Evolutionary conservation across 2,797 vertebrate species (phyloP), one percentile per base, ranked within the genome.

Genomic region (Centroberyx gerrardi): DNA sequence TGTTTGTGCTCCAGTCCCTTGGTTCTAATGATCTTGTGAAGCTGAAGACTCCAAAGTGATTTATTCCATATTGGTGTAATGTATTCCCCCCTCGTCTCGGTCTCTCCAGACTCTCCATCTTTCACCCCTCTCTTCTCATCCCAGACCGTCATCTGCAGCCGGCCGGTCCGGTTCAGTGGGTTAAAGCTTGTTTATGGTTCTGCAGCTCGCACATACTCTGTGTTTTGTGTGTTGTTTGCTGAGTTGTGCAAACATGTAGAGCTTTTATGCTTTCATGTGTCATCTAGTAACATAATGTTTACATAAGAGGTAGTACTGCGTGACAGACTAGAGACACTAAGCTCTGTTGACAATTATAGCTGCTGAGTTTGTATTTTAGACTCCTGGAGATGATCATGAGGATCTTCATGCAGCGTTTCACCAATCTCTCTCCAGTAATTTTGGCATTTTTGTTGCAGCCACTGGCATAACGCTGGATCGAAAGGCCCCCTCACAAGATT

Each of bases 321-420:
- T 36, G 72, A 33, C 60, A 74, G 68, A 55, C 64, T 38, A 72
- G 46, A 68, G 52, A 52, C 36, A 58, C 14, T 63, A 3, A 0
- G 51, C 69, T 56, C 54, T 83, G 48, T 64, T 78, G 79, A 78
- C 72, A 81, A 86, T 87, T 84, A 83, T 62, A 55, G 75, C 77
- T 72, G 69, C 68, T 65, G 59, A 68, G 40, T 63, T 70, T 54
- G 48, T 66, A 76, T 76, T 82, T 78, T 63, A 54, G 18, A 15
- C 44, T 60, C 18, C 72, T 58, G 65, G 64, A 72, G 48, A 78
- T 67, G 75, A 75, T 74, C 31, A 66, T 71, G 70, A 69, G 15
- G 28, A 64, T 67, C 46, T 49, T 68, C 51, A 72, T 51, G 40
- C 5, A 22, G 64, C 44, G 44, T 71, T 75, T 68, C 44, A 52